Evolutionary conservation across 2,797 vertebrate species (phyloP).

Genomic region (Siniperca scherzeri): DNA sequence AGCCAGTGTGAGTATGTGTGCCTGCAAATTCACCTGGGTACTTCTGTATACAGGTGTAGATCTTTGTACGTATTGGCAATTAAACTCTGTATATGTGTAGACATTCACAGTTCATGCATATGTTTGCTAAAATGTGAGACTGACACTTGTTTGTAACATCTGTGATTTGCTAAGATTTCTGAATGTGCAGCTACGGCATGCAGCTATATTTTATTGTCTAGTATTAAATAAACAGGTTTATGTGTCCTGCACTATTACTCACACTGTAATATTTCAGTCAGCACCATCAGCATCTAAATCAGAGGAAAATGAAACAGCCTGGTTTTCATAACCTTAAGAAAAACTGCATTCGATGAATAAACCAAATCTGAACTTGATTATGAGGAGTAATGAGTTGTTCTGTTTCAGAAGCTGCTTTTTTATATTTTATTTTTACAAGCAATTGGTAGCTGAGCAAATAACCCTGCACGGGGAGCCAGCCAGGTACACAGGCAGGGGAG

Average conservation of each 20-base stretch:
- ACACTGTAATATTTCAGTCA: conserved; percentile 26
- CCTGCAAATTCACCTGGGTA: not conserved
- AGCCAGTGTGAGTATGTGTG: not conserved
- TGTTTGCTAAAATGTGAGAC: not conserved
- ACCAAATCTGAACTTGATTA: conserved; percentile 70
- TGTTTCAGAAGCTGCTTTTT: conserved; percentile 56
- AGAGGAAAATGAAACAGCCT: conserved; percentile 43
- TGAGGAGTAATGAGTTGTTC: conserved; percentile 55
- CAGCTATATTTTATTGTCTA: conserved; percentile 32
- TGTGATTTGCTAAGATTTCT: conserved; percentile 13
- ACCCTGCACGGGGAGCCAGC: conserved; percentile 39
- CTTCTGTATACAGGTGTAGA: not conserved
- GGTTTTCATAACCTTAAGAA: conserved; percentile 36
- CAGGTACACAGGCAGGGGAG: conserved; percentile 58
- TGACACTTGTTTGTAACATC: conserved; percentile 4
- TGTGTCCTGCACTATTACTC: conserved; percentile 27
- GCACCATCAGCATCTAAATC: conserved; percentile 55
- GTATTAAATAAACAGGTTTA: conserved; percentile 44
- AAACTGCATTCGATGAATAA: conserved; percentile 40
- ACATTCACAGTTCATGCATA: not conserved
- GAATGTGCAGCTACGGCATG: not conserved
- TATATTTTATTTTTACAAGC: conserved; percentile 68
- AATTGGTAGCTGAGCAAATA: conserved; percentile 68
- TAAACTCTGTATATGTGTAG: not conserved
- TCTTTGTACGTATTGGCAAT: not conserved